These are phyloP conservation scores for Pyrgus malvae DNA, from an alignment of 2,888 invertebrate species.

Conservation along the genomic window DNA sequence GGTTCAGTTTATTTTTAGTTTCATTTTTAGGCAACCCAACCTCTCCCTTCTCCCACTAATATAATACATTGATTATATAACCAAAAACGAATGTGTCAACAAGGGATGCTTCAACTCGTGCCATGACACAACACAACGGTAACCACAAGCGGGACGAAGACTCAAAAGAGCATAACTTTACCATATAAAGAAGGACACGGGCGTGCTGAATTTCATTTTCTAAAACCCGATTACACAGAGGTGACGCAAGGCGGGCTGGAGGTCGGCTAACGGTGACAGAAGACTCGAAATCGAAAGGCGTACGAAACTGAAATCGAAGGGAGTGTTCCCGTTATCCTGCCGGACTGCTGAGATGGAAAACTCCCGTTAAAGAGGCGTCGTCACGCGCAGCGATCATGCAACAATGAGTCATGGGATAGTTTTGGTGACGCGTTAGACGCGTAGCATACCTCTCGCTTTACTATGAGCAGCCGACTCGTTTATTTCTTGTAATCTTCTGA, in stretches of 20 bases:
- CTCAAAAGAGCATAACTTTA: slow-evolving; percentile 59
- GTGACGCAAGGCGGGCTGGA: slow-evolving; percentile 62
- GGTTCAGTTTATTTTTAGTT: no score
- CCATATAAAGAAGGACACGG: slow-evolving; percentile 72
- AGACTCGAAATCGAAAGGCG: slow-evolving; percentile 75
- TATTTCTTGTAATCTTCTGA: slow-evolving; percentile 4
- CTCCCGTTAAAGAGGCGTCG: slow-evolving; percentile 65
- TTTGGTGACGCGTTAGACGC: slow-evolving; percentile 26
- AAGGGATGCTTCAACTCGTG: slow-evolving; percentile 35
- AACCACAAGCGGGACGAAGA: slow-evolving; percentile 44
- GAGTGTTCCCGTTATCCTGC: slow-evolving; percentile 76
- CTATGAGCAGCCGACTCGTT: slow-evolving; percentile 6
- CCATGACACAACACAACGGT: slow-evolving; percentile 42
- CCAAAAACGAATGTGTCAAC: slow-evolving; percentile 38
- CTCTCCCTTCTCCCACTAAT: neutral
- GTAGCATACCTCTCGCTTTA: neutral
- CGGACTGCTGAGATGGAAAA: slow-evolving; percentile 70
- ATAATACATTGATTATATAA: slow-evolving; percentile 34
- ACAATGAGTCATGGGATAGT: slow-evolving; percentile 42
- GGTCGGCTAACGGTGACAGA: slow-evolving; percentile 68
- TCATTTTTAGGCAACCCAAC: neutral
- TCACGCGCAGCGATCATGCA: slow-evolving; percentile 56
- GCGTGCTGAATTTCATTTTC: slow-evolving; percentile 77
- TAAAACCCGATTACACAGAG: slow-evolving; percentile 75
- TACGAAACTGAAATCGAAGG: slow-evolving; percentile 77